A percentile compares a stretch with the other conserved stretches of the same genome.
Evolutionary conservation across 2,797 vertebrate species (phyloP).

Genomic region (Anniella stebbinsi): DNA sequence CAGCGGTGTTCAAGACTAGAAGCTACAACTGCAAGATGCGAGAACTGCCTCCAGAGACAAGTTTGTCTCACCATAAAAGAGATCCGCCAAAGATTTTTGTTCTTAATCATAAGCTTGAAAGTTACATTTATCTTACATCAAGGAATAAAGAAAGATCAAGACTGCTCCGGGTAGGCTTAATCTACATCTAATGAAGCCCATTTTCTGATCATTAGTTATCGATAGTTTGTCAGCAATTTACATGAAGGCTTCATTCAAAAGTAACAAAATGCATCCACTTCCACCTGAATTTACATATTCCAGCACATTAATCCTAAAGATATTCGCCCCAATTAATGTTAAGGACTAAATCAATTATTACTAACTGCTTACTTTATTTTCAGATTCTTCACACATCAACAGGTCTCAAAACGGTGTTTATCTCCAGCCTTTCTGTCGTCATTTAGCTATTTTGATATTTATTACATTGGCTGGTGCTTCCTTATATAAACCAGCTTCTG

Average conservation of each 20-base stretch:
- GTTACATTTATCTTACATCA: background rate
- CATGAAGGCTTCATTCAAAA: constrained; percentile 46
- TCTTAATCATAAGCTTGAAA: background rate
- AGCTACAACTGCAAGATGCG: constrained; percentile 61
- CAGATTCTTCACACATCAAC: constrained; percentile 28
- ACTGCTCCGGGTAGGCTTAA: constrained; percentile 38
- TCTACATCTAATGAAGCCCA: constrained; percentile 37
- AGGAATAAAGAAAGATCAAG: constrained; percentile 10
- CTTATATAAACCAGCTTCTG: constrained; percentile 21
- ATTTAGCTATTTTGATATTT: constrained; percentile 53
- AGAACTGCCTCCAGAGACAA: constrained; percentile 64
- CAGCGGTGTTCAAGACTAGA: constrained; percentile 67
- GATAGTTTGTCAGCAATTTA: constrained; percentile 58
- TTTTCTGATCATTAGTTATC: constrained; percentile 43
- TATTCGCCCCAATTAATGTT: constrained; percentile 20
- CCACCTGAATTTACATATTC: constrained; percentile 42
- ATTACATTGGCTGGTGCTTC: constrained; percentile 40
- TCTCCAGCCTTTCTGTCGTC: constrained; percentile 26
- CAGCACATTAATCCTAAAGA: constrained; percentile 42
- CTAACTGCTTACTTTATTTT: constrained; percentile 60
- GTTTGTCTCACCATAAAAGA: constrained; percentile 28
- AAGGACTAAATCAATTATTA: constrained; percentile 54
- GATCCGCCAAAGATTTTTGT: background rate
- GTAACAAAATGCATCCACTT: constrained; percentile 45
- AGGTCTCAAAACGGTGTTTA: constrained; percentile 42